phyloP scores from a whole-genome alignment of 2,888 invertebrate species.

The Ametastegia equiseti region DNA sequence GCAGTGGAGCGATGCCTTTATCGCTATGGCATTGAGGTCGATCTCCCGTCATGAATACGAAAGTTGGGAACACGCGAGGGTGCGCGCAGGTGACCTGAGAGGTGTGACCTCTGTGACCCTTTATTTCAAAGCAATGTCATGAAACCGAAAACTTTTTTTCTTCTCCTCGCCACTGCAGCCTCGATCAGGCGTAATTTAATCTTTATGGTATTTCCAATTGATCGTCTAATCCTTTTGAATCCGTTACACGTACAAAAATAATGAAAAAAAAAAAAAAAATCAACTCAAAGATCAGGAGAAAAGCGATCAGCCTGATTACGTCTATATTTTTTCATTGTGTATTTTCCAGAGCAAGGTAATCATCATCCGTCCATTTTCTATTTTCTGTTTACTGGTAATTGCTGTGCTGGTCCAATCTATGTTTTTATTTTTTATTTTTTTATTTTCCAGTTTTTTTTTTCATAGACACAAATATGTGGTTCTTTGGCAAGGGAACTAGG shows the following conservation, averaged over 20 bases:
- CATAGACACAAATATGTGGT: too few relatives aligned
- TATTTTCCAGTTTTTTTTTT: not conserved
- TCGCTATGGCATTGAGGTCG: constrained; percentile 44
- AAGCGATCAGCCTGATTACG: too few relatives aligned
- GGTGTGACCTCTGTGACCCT: constrained; percentile 35
- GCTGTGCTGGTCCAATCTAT: too few relatives aligned
- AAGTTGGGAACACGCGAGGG: constrained; percentile 13
- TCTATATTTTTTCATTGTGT: too few relatives aligned
- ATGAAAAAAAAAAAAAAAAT: too few relatives aligned
- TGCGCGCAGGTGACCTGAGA: constrained; percentile 23
- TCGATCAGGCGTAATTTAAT: not conserved
- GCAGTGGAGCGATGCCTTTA: constrained; percentile 44
- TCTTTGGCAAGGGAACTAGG: not conserved
- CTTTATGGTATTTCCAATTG: not conserved
- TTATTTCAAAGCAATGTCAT: constrained; percentile 28
- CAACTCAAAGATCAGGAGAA: too few relatives aligned
- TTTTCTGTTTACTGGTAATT: too few relatives aligned
- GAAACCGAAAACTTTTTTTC: not conserved
- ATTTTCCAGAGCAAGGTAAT: too few relatives aligned
- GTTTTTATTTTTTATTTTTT: not conserved
- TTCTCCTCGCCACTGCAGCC: not conserved
- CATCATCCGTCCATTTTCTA: not conserved
- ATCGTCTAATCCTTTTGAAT: too few relatives aligned
- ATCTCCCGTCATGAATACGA: constrained; percentile 46
- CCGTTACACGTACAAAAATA: too few relatives aligned